A percentile compares a stretch with the other conserved stretches of the same genome.
Conservation (phyloP, 2,797 vertebrate species). For the Oreortyx pictus region DNA sequence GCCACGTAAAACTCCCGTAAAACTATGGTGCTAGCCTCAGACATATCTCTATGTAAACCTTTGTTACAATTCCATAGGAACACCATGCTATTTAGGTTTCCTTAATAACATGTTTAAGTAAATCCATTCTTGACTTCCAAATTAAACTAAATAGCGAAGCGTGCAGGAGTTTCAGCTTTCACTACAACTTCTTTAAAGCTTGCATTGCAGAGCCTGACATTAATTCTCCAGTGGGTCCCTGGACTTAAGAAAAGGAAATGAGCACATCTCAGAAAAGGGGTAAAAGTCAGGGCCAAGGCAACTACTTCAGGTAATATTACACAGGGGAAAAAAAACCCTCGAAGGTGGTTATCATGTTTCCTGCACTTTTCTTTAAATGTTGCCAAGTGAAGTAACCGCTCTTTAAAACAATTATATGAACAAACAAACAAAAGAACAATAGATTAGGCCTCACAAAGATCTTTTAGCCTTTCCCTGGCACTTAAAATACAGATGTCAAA, state of each 20-base stretch:
- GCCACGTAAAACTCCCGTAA: not conserved
- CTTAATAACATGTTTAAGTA: conserved; percentile 24
- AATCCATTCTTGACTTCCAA: conserved; percentile 29
- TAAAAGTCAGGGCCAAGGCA: not conserved
- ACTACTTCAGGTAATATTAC: not conserved
- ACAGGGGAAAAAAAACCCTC: not conserved
- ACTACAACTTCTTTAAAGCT: not conserved
- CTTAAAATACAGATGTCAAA: not conserved
- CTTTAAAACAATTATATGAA: not conserved
- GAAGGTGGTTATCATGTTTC: not conserved
- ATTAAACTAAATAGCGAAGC: not conserved
- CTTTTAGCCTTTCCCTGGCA: not conserved
- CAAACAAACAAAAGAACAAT: not conserved
- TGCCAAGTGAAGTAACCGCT: not conserved
- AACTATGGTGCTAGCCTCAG: not conserved
- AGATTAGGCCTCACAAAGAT: not conserved
- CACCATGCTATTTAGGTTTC: not conserved
- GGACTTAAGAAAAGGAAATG: conserved; percentile 12
- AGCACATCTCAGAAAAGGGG: not conserved
- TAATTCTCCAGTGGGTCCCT: not conserved
- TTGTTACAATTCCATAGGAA: conserved; percentile 25
- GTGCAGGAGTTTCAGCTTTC: not conserved
- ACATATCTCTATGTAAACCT: not conserved
- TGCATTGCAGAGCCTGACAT: not conserved
- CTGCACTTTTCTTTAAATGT: not conserved